These are phyloP conservation scores for Ericerus pela DNA, from an alignment of 1,140 invertebrate species.

Conservation along the genomic window DNA sequence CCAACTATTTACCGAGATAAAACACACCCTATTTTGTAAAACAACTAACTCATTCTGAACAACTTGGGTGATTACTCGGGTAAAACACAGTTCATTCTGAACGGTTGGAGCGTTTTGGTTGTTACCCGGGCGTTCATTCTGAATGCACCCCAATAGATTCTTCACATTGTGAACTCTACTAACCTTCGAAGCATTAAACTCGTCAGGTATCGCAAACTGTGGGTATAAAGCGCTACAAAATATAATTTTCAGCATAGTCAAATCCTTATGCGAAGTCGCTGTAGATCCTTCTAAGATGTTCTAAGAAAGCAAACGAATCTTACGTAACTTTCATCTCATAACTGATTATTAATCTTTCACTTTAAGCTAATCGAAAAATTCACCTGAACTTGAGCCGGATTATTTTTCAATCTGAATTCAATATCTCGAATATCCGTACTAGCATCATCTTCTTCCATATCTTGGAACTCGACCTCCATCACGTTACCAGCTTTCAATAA, in stretches of 20 bases:
- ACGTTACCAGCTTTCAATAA: constrained; percentile 45
- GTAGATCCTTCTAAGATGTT: constrained; percentile 51
- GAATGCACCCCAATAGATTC: background rate
- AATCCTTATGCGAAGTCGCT: constrained; percentile 60
- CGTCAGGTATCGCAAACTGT: constrained; percentile 79
- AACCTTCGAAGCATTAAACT: constrained; percentile 82
- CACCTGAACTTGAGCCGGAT: constrained; percentile 46
- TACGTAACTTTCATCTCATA: background rate
- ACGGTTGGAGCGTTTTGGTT: too few relatives aligned
- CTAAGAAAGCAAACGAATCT: constrained; percentile 26
- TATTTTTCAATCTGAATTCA: constrained; percentile 69
- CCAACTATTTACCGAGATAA: too few relatives aligned
- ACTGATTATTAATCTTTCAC: background rate
- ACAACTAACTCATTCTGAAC: too few relatives aligned
- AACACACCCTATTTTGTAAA: too few relatives aligned
- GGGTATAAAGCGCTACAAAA: constrained; percentile 84
- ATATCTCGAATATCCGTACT: constrained; percentile 75
- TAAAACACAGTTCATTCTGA: constrained; percentile 1
- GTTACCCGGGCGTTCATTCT: too few relatives aligned
- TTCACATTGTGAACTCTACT: constrained; percentile 1
- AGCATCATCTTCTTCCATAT: constrained; percentile 37
- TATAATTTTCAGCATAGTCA: constrained; percentile 79
- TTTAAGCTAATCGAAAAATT: background rate
- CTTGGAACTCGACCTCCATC: constrained; percentile 38
- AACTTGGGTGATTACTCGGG: too few relatives aligned